Evolutionary conservation across 1,140 invertebrate genomes (phyloP).

Genomic region (Reticulitermes speratus): DNA sequence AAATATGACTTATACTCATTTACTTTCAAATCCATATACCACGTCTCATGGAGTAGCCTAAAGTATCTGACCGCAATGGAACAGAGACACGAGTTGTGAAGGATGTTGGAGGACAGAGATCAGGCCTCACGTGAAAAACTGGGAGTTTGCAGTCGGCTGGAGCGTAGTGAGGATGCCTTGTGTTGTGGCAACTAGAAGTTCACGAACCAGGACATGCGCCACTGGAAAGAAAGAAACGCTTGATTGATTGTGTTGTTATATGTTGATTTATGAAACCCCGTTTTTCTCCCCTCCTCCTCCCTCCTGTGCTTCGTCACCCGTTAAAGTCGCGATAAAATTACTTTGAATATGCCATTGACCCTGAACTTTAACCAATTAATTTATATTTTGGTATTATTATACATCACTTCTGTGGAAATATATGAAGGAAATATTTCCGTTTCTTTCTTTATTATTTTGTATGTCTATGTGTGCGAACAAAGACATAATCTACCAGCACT

Average conservation of each 20-base stretch:
- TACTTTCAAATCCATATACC: too few species aligned
- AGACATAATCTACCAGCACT: not conserved
- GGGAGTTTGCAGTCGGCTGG: not conserved
- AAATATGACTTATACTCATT: too few species aligned
- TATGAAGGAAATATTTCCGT: not conserved
- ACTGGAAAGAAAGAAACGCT: not conserved
- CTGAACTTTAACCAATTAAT: not conserved
- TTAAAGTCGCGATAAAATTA: not conserved
- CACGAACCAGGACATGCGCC: conserved; percentile 15
- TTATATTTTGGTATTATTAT: not conserved
- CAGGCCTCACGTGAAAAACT: not conserved
- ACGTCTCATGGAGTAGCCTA: too few species aligned
- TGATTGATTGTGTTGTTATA: not conserved
- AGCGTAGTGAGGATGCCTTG: not conserved
- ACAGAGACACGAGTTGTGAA: not conserved
- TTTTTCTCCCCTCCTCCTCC: not conserved
- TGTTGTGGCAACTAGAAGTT: not conserved
- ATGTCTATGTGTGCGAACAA: not conserved
- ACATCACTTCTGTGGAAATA: not conserved
- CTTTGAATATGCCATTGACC: not conserved
- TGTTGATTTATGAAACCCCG: not conserved
- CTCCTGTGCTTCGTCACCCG: not conserved
- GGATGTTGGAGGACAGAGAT: not conserved
- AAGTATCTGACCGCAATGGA: too few species aligned
- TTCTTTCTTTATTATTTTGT: not conserved